Conservation (phyloP, 2,888 invertebrate genomes). For the Lacanobia wlatinum region DNA sequence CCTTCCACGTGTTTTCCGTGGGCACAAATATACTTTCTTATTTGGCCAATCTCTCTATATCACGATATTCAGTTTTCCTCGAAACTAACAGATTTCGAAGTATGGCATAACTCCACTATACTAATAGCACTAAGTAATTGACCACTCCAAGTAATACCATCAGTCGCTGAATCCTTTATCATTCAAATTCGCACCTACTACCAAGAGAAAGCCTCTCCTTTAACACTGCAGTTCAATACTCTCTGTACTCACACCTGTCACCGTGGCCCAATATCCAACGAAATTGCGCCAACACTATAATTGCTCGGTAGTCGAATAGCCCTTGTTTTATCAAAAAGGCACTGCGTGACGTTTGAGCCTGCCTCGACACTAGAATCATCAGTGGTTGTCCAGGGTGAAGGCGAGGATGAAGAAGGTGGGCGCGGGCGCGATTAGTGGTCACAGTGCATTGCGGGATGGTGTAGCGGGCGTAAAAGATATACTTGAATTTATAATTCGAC, state of each 20-base stretch:
- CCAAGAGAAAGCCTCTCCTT: conserved; percentile 7
- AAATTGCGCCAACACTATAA: conserved; percentile 16
- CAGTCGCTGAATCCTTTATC: neutral
- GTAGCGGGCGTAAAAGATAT: too few species aligned
- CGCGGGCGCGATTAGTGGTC: too few species aligned
- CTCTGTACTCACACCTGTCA: neutral
- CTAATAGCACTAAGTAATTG: neutral
- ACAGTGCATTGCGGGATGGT: too few species aligned
- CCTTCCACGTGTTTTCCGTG: neutral
- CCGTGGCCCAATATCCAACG: neutral
- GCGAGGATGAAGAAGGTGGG: too few species aligned
- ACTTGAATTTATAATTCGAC: too few species aligned
- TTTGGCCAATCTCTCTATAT: neutral
- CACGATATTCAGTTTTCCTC: neutral
- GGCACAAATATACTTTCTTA: neutral
- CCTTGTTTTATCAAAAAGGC: conserved; percentile 20
- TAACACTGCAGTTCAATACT: too few species aligned
- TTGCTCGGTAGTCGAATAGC: conserved; percentile 4
- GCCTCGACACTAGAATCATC: conserved; percentile 18
- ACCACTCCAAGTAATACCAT: neutral
- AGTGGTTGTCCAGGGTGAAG: too few species aligned
- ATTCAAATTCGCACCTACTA: neutral
- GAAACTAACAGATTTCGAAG: neutral
- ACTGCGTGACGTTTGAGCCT: neutral
- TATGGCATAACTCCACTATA: too few species aligned